These are phyloP conservation scores for Dendrolimus houi DNA, from an alignment of 2,888 invertebrate genomes.

Conservation along the genomic window DNA sequence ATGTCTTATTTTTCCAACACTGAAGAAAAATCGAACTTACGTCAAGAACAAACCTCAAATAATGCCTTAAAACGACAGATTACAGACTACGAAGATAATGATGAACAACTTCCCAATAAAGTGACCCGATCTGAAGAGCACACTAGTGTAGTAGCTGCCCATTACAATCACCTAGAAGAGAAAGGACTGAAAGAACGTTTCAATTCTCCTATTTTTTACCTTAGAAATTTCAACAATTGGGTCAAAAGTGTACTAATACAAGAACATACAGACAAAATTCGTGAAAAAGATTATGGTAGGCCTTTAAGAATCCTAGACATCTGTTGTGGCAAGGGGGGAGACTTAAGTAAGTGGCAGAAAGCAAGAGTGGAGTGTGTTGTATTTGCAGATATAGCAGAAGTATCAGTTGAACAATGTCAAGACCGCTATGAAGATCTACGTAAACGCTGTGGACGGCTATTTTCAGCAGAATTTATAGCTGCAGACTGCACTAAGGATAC, in stretches of 20 bases:
- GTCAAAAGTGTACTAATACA: slow-evolving; percentile 96
- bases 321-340: slow-evolving; percentile 99
- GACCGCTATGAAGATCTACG: slow-evolving; percentile 86
- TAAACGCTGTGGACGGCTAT: slow-evolving; percentile 65
- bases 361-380: slow-evolving; percentile 87
- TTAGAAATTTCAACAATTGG: slow-evolving; percentile 99
- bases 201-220: slow-evolving; percentile 92
- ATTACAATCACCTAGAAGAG: slow-evolving; percentile 94
- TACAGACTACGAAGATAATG: background rate
- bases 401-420: slow-evolving; percentile 94
- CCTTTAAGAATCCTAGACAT: slow-evolving; percentile 90
- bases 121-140: slow-evolving; percentile 44
- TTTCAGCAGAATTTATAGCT: slow-evolving; percentile 91
- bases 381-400: slow-evolving; percentile 95
- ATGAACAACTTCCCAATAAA: slow-evolving; percentile 4
- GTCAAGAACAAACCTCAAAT: slow-evolving; percentile 7
- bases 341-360: slow-evolving; percentile 96
- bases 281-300: slow-evolving; percentile 80
- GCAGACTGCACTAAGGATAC: slow-evolving; percentile 94
- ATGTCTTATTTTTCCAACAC: slow-evolving; percentile 12
- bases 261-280: slow-evolving; percentile 83
- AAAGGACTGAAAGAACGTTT: slow-evolving; percentile 87
- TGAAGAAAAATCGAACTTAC: slow-evolving; percentile 7
- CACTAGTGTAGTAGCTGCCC: slow-evolving; percentile 86
- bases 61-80: background rate